phyloP scores from a whole-genome alignment of 2,113 vertebrate species.

The Lynx canadensis region DNA sequence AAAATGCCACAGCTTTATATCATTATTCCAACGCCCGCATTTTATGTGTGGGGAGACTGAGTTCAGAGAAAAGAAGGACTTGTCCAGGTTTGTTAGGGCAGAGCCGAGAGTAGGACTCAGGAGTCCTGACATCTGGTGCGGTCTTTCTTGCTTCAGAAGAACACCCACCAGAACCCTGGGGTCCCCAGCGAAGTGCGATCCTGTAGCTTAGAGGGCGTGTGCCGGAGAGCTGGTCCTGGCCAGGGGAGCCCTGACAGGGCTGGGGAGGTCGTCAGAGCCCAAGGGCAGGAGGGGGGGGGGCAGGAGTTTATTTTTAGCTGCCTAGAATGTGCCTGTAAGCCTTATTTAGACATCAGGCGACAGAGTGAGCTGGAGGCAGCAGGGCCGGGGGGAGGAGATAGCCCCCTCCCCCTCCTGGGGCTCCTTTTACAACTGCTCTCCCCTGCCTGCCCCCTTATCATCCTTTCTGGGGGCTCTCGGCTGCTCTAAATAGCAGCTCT shows the following conservation, averaged over 20 bases:
- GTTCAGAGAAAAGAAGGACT: neutral
- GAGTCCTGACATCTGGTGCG: neutral
- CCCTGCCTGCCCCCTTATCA: neutral
- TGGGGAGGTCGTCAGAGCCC: conserved; percentile 65
- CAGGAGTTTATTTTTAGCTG: conserved; percentile 78
- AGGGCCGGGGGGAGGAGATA: neutral
- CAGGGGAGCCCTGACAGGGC: neutral
- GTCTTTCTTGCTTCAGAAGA: rapidly evolving
- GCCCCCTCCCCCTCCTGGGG: neutral
- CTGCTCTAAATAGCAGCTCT: conserved; percentile 61
- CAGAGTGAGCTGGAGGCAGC: conserved; percentile 56
- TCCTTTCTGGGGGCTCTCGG: conserved; percentile 21
- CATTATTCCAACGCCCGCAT: neutral
- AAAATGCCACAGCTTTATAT: neutral
- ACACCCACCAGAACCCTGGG: neutral
- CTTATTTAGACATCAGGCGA: conserved; percentile 80
- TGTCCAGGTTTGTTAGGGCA: neutral
- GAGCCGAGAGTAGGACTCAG: neutral
- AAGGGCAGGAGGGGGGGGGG: conserved; percentile 28
- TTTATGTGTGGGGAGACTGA: neutral
- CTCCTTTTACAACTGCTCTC: conserved; percentile 11
- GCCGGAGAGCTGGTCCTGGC: neutral
- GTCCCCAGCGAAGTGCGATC: rapidly evolving
- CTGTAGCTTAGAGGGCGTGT: too few species aligned
- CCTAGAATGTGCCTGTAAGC: conserved; percentile 56